These are phyloP conservation scores for Scaptomyza montana DNA, from an alignment of 1,140 invertebrate species.

Conservation along the genomic window DNA sequence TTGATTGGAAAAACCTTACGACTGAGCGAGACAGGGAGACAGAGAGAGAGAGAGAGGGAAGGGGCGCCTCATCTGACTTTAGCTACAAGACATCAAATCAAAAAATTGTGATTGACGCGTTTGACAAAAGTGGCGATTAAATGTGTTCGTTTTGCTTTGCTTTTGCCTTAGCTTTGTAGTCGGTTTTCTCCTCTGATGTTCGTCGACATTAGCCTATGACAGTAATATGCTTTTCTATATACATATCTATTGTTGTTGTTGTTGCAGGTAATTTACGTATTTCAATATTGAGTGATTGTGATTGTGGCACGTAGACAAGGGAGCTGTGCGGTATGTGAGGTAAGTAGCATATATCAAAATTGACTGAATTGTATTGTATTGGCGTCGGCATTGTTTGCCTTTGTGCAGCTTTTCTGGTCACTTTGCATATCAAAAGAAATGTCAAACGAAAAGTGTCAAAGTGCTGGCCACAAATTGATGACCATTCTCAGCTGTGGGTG, in stretches of 20 bases:
- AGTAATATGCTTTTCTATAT: constrained; percentile 1
- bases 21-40: not conserved
- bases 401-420: constrained; percentile 64
- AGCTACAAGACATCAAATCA: constrained; percentile 25
- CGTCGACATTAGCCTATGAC: constrained; percentile 20
- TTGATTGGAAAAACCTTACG: constrained; percentile 10
- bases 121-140: constrained; percentile 74
- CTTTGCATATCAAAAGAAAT: constrained; percentile 72
- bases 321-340: constrained; percentile 10
- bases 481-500: constrained; percentile 49
- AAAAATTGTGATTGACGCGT: constrained; percentile 64
- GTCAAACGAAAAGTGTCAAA: constrained; percentile 61
- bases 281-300: constrained; percentile 62
- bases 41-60: not conserved
- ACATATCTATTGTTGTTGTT: not conserved
- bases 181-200: constrained; percentile 41
- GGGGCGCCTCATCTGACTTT: not conserved
- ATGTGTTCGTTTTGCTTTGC: constrained; percentile 23
- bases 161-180: not conserved
- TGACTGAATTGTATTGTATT: constrained; percentile 42
- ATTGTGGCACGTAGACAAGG: constrained; percentile 58
- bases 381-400: constrained; percentile 43
- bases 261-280: constrained; percentile 60
- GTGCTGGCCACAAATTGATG: constrained; percentile 46
- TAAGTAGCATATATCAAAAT: constrained; percentile 16